Percentiles rank a stretch among this genome's conserved stretches.
These are phyloP conservation scores for Crotalus viridis DNA, from an alignment of 2,113 vertebrate species.

Conservation along the genomic window DNA sequence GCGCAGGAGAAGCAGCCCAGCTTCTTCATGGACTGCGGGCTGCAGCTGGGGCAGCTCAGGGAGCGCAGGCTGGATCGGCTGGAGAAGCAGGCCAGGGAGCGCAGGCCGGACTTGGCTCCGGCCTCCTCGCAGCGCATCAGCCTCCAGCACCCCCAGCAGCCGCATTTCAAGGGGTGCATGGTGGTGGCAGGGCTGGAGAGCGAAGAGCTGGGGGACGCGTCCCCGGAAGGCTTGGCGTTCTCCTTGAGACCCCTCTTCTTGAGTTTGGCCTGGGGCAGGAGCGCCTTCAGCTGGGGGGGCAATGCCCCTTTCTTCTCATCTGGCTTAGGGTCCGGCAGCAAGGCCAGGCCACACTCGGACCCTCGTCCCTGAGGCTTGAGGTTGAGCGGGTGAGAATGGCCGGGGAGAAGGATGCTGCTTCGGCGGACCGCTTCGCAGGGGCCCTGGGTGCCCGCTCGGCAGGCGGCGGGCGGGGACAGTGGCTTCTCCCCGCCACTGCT, in stretches of 20 bases:
- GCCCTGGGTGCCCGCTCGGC: constrained; percentile 54
- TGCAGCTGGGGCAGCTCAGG: constrained; percentile 71
- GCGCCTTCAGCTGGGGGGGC: constrained; percentile 46
- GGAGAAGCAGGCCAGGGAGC: constrained; percentile 75
- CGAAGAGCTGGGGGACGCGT: constrained; percentile 29
- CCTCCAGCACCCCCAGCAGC: constrained; percentile 73
- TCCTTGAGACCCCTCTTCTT: constrained; percentile 67
- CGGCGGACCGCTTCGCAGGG: not conserved
- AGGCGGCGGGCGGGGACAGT: constrained; percentile 38
- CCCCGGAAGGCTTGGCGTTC: constrained; percentile 67
- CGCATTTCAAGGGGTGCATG: constrained; percentile 74
- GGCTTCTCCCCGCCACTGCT: not conserved
- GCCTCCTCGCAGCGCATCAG: constrained; percentile 71
- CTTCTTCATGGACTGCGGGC: constrained; percentile 72
- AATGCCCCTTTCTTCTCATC: constrained; percentile 25
- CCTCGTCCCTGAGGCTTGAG: constrained; percentile 46
- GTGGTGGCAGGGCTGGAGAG: constrained; percentile 78
- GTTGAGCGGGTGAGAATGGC: constrained; percentile 73
- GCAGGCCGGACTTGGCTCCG: constrained; percentile 67
- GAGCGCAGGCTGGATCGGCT: constrained; percentile 68
- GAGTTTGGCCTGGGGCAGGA: constrained; percentile 27
- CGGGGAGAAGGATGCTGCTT: constrained; percentile 52
- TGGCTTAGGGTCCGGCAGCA: constrained; percentile 64
- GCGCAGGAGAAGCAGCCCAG: constrained; percentile 78
- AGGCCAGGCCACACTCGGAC: constrained; percentile 57